A percentile compares a stretch with the other conserved stretches of the same genome.
Conservation (phyloP, 2,113 vertebrate species). For the Antechinus stuartii region DNA sequence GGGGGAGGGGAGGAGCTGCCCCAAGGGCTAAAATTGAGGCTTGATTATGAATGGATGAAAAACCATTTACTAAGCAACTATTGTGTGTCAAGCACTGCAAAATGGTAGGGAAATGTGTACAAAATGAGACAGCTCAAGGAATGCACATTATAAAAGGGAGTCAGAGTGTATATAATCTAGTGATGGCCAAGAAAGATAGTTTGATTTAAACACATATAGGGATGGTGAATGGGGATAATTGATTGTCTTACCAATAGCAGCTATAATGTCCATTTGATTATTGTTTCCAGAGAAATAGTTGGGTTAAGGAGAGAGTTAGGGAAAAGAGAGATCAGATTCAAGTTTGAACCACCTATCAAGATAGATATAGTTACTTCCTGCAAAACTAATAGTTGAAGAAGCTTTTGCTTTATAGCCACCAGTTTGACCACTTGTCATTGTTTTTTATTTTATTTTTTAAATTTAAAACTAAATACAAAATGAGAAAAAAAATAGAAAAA, state of each 20-base stretch:
- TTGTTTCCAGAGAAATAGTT: not conserved
- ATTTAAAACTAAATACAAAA: too few relatives aligned
- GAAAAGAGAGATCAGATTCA: not conserved
- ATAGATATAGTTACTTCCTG: not conserved
- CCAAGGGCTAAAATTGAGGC: not conserved
- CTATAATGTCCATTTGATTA: not conserved
- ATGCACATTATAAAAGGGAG: not conserved
- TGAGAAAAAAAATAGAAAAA: too few relatives aligned
- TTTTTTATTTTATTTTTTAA: not conserved
- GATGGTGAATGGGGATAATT: not conserved
- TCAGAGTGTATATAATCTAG: not conserved
- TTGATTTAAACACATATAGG: not conserved
- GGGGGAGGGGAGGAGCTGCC: not conserved
- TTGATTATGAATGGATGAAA: not conserved
- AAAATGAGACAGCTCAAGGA: not conserved
- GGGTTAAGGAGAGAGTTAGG: not conserved
- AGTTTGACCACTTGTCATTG: not conserved
- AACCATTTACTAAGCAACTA: not conserved
- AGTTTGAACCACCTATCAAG: not conserved
- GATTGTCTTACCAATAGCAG: not conserved
- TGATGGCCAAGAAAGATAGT: not conserved
- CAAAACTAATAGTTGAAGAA: not conserved
- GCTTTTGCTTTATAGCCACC: not conserved
- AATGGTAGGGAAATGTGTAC: not conserved
- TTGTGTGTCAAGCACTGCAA: not conserved